Percentiles rank a stretch among this genome's conserved stretches.
Conservation (phyloP, 2,113 vertebrate species). For the Neotragus pygmaeus region DNA sequence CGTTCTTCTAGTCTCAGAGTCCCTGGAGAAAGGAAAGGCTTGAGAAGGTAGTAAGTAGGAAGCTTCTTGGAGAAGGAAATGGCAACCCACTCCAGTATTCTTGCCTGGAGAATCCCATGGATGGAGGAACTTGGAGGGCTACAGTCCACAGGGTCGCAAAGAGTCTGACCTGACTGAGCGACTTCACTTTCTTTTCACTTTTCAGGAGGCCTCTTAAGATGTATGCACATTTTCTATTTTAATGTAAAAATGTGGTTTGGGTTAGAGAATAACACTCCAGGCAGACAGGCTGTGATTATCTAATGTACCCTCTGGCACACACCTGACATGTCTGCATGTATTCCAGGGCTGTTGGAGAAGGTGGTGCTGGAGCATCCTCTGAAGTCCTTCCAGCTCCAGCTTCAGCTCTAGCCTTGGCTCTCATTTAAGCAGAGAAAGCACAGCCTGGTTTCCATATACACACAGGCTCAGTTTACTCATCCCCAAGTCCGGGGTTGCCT, state of each 20-base stretch:
- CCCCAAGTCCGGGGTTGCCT: background rate
- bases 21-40: background rate
- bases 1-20: background rate
- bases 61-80: too few relatives aligned
- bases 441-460: background rate
- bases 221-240: background rate
- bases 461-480: background rate
- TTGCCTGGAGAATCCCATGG: too few relatives aligned
- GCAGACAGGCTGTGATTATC: background rate
- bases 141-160: too few relatives aligned
- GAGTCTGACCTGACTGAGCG: too few relatives aligned
- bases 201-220: background rate
- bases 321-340: background rate
- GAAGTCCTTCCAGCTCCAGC: background rate
- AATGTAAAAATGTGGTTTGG: background rate
- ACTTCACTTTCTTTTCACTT: too few relatives aligned
- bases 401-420: background rate
- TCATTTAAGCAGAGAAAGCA: background rate
- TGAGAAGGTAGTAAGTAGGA: background rate
- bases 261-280: background rate
- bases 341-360: background rate
- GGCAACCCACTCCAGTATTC: too few relatives aligned
- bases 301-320: background rate
- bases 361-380: background rate
- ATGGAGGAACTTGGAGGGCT: too few relatives aligned